phyloP scores from a whole-genome alignment of 2,888 invertebrate species.

The Lasioglossum marginatum region DNA sequence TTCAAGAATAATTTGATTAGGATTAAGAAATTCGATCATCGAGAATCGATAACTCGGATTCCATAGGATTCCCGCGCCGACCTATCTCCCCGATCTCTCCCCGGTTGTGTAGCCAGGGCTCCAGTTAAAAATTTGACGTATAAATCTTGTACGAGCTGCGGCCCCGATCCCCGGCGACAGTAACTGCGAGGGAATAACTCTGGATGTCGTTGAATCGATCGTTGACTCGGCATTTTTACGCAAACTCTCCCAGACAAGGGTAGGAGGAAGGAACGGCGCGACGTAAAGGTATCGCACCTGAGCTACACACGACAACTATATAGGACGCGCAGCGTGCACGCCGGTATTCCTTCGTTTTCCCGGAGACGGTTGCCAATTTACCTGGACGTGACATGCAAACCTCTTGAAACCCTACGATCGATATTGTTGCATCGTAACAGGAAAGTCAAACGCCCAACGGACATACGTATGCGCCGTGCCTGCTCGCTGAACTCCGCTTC shows the following conservation, averaged over 20 bases:
- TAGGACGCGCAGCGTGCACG: neutral
- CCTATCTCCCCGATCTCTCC: neutral
- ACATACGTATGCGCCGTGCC: neutral
- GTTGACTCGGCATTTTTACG: conserved; percentile 50
- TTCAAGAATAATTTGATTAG: conserved; percentile 1
- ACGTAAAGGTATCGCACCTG: conserved; percentile 23
- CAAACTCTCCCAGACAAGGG: conserved; percentile 27
- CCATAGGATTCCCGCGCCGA: neutral
- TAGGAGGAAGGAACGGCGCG: neutral
- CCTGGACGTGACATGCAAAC: conserved; percentile 60
- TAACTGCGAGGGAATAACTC: conserved; percentile 41
- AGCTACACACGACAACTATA: conserved; percentile 43
- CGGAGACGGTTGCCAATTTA: conserved; percentile 49
- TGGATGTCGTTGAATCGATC: conserved; percentile 48
- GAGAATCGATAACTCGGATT: conserved; percentile 8
- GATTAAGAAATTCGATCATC: conserved; percentile 15
- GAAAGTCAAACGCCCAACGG: conserved; percentile 9
- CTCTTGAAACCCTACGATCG: conserved; percentile 59
- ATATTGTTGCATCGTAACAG: conserved; percentile 36
- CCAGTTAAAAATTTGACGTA: conserved; percentile 15
- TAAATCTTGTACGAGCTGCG: conserved; percentile 8
- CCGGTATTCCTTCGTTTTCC: conserved; percentile 42
- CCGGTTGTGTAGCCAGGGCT: neutral
- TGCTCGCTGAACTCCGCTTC: neutral
- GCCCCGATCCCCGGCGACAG: neutral